Evolutionary conservation across 1,140 invertebrate species (phyloP), one percentile per base, ranked within the genome.

Genomic region (Pseudomyrmex concolor): DNA sequence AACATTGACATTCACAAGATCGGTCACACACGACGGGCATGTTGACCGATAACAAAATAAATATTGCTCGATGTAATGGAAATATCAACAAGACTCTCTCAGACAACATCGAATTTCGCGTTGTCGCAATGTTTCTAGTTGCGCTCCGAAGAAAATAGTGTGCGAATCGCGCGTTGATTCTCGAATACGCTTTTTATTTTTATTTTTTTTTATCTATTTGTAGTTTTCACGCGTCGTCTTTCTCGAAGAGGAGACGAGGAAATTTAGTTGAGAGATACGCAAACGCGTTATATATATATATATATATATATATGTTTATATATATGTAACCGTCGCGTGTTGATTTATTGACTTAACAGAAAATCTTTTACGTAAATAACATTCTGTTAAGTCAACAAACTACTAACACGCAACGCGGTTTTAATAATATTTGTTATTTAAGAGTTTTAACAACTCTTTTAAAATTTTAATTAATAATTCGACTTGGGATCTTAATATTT

Each of bases 31-130:
- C n/a, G 2, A 0, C 2, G n/a, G 13, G 51, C 9, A 19, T n/a
- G 10, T 25, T 50, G 72, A 10, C 10, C 45, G 45, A 34, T 76
- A 76, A 45, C 25, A 48, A 45, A 67, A 77, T 45, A 76, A 51
- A 76, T 55, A 77, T 25, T 34, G 48, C 22, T 12, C 22, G 73
- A 62, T 63, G 5, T 34, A 34, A 4, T 5, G 25, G 10, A 67
- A 54, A 67, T 19, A 25, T 77, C 73, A 77, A 67, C 73, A 67
- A 19, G 73, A 77, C 15, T 45, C 8, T 34, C 34, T 9, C n/a
- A 2, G n/a, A 19, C 60, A 13, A 51, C 50, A 51, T 51, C 50
- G 59, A 43, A 5, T 48, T 25, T 25, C 34, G 63, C n/a, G n/a
- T 22, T 55, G 25, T 22, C 15, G 7, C n/a, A 25, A 19, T 22